Percentiles rank a stretch among this genome's conserved stretches.
These are phyloP conservation scores for Pelecanus crispus DNA, from an alignment of 2,113 vertebrate genomes.

Conservation along the genomic window DNA sequence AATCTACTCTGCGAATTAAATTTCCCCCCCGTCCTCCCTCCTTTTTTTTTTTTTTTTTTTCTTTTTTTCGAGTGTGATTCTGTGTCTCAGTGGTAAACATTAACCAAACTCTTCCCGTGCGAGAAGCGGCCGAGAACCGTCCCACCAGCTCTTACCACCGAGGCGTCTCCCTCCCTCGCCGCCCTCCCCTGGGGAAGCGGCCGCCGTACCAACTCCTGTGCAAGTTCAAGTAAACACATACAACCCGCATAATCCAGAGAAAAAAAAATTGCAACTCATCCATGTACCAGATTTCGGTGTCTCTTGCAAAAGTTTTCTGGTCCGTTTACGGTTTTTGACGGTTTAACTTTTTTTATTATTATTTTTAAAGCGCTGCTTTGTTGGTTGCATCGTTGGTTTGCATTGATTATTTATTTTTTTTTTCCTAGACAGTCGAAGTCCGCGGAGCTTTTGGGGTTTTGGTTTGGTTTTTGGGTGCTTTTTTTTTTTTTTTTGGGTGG, in stretches of 20 bases:
- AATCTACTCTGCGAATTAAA: conserved; percentile 28
- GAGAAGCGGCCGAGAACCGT: conserved; percentile 45
- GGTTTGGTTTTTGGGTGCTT: too few relatives aligned
- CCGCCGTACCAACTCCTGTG: conserved; percentile 74
- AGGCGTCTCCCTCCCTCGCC: background rate
- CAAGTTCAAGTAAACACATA: conserved; percentile 85
- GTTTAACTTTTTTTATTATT: background rate
- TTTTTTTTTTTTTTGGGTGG: background rate
- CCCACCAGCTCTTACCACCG: conserved; percentile 38
- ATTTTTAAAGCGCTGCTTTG: background rate
- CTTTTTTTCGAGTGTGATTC: background rate
- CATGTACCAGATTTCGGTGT: conserved; percentile 74
- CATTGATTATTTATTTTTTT: background rate
- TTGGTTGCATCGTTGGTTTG: background rate
- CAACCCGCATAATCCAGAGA: conserved; percentile 88
- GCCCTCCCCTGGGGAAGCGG: conserved; percentile 51
- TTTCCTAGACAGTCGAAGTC: background rate
- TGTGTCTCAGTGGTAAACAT: conserved; percentile 59
- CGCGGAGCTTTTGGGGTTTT: background rate
- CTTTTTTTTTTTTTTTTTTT: background rate
- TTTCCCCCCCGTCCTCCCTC: background rate
- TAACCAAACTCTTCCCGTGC: conserved; percentile 48
- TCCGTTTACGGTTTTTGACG: conserved; percentile 39
- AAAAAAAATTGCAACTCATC: conserved; percentile 88
- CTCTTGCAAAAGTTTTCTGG: conserved; percentile 65